These are phyloP conservation scores for Onychostruthus taczanowskii DNA, from an alignment of 2,113 vertebrate species.

Conservation along the genomic window DNA sequence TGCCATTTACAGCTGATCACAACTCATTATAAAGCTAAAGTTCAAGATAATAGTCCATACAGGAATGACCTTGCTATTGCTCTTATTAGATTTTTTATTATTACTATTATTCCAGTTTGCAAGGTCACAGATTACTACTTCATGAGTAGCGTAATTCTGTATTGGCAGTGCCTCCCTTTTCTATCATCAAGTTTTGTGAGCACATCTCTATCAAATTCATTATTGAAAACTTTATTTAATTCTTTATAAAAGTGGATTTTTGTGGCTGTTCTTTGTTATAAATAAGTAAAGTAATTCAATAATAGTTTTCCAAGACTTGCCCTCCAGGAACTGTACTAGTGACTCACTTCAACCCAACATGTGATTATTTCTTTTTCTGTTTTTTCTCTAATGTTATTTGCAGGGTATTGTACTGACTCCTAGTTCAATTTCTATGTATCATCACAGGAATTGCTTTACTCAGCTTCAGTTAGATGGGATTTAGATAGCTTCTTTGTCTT, in stretches of 20 bases:
- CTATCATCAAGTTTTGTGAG: rapidly evolving
- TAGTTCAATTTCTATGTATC: not conserved
- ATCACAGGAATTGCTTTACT: not conserved
- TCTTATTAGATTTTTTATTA: conserved; percentile 27
- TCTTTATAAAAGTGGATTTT: not conserved
- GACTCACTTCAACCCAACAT: not conserved
- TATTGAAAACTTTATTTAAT: not conserved
- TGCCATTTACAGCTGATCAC: not conserved
- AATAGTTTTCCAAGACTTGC: not conserved
- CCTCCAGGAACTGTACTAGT: not conserved
- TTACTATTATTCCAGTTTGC: not conserved
- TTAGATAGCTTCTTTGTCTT: not conserved
- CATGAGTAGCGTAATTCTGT: not conserved
- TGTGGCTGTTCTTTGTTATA: not conserved
- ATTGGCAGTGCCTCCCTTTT: not conserved
- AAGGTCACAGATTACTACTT: not conserved
- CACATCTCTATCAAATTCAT: not conserved
- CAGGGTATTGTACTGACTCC: not conserved
- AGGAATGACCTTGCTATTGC: not conserved
- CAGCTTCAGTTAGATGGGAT: not conserved
- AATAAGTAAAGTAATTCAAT: not conserved
- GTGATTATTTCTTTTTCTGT: not conserved
- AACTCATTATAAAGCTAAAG: not conserved
- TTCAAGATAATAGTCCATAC: not conserved
- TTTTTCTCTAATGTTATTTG: not conserved